Evolutionary conservation across 2,113 vertebrate species (phyloP).

Genomic region (Pelusios castaneus): DNA sequence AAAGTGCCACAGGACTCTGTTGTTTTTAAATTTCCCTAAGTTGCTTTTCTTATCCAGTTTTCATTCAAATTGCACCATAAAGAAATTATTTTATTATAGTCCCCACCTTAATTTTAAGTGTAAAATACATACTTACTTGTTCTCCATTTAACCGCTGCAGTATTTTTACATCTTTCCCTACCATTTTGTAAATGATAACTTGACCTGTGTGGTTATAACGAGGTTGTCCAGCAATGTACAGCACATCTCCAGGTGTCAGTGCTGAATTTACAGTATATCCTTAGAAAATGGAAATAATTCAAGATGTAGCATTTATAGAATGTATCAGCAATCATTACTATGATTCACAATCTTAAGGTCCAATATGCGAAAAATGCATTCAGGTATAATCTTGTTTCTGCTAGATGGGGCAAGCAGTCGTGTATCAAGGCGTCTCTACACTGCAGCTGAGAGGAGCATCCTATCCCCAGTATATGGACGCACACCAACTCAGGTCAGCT

Average conservation of each 20-base stretch:
- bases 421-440: not conserved
- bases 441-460: not conserved
- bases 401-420: not conserved
- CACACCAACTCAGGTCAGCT: not conserved
- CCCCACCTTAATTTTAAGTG: fast-evolving
- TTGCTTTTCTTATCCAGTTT: not conserved
- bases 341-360: not conserved
- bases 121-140: slow-evolving; percentile 79
- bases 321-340: not conserved
- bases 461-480: not conserved
- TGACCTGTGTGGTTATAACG: slow-evolving; percentile 96
- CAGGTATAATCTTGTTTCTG: not conserved
- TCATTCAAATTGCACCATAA: not conserved
- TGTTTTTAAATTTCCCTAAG: not conserved
- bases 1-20: no score
- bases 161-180: slow-evolving; percentile 72
- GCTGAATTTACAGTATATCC: slow-evolving; percentile 94
- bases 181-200: slow-evolving; percentile 87
- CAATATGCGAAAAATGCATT: not conserved
- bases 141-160: slow-evolving; percentile 89
- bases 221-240: slow-evolving; percentile 93
- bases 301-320: not conserved
- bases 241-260: slow-evolving; percentile 74
- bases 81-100: not conserved
- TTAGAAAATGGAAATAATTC: slow-evolving; percentile 58